phyloP scores from a whole-genome alignment of 2,113 vertebrate species.

The Nerophis ophidion region DNA sequence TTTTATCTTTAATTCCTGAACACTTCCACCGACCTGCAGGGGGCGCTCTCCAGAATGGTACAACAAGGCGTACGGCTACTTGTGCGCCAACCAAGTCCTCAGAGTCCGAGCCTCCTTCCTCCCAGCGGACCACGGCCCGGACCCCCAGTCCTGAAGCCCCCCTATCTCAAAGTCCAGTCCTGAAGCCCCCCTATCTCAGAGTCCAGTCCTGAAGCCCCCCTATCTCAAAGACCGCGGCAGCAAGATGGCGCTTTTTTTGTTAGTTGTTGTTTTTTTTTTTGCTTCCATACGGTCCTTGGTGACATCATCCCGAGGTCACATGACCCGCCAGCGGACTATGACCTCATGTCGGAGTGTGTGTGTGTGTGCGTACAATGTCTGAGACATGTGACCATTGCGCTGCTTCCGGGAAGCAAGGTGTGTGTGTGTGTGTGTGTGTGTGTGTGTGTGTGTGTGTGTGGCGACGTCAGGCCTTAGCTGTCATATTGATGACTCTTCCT shows the following conservation, averaged over 20 bases:
- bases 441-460: conserved; percentile 14
- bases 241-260: background rate
- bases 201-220: too few relatives aligned
- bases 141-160: conserved; percentile 66
- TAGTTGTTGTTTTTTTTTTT: background rate
- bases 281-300: background rate
- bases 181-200: too few relatives aligned
- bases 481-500: too few relatives aligned
- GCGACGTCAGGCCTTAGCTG: background rate
- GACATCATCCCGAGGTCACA: background rate
- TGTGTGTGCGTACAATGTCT: conserved; percentile 78
- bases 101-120: conserved; percentile 90
- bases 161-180: too few relatives aligned
- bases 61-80: conserved; percentile 88
- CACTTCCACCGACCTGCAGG: conserved; percentile 57
- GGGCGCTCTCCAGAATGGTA: conserved; percentile 96
- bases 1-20: too few relatives aligned
- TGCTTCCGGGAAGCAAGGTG: conserved; percentile 90
- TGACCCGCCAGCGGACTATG: background rate
- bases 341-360: background rate
- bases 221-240: too few relatives aligned
- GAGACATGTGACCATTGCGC: conserved; percentile 86
- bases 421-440: background rate
- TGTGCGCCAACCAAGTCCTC: conserved; percentile 85
- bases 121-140: conserved; percentile 75